These are phyloP conservation scores for Danio albolineatus DNA, from an alignment of 2,797 vertebrate genomes.

Conservation along the genomic window DNA sequence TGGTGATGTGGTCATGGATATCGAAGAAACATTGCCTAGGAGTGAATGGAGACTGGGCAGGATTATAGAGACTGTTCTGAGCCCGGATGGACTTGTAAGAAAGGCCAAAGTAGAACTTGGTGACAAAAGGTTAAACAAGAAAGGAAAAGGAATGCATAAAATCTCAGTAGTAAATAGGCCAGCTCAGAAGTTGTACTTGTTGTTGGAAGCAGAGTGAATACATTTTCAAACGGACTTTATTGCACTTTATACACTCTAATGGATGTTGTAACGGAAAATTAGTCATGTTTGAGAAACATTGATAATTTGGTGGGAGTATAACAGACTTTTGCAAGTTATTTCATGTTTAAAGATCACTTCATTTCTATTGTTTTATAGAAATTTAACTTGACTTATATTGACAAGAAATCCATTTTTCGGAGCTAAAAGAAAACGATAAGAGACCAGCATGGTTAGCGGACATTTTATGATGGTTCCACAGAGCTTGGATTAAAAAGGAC, in stretches of 20 bases:
- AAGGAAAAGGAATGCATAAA: background rate
- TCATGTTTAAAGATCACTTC: background rate
- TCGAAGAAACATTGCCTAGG: background rate
- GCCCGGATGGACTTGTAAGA: background rate
- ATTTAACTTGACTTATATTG: background rate
- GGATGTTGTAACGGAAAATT: background rate
- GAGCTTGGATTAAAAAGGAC: no score
- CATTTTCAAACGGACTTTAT: background rate
- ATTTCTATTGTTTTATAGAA: background rate
- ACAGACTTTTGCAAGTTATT: no score
- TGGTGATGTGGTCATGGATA: background rate
- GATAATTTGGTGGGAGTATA: constrained; percentile 11
- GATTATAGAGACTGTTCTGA: background rate
- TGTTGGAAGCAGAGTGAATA: background rate
- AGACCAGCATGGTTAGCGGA: no score
- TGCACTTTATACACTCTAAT: background rate
- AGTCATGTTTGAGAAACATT: background rate
- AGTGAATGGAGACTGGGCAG: background rate
- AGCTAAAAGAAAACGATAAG: background rate
- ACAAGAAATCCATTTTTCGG: background rate
- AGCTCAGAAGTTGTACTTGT: background rate
- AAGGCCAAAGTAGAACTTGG: background rate
- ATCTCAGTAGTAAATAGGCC: background rate
- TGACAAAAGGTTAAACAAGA: constrained; percentile 4
- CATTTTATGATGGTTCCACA: background rate